Conservation (phyloP, 1,140 invertebrate genomes). For the Nephila pilipes region DNA sequence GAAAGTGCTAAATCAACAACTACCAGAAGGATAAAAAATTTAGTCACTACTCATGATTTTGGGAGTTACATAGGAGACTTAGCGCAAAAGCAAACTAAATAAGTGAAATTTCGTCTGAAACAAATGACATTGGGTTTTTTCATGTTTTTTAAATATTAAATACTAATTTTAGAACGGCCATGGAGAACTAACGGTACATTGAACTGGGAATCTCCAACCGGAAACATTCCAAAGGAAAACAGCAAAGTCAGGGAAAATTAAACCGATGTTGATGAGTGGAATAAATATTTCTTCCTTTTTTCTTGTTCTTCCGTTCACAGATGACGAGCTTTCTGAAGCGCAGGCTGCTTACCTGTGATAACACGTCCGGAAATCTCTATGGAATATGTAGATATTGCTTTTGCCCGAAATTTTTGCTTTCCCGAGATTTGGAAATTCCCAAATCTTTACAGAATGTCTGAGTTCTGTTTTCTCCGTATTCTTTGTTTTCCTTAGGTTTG, state of each 20-base stretch:
- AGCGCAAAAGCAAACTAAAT: background rate
- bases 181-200: background rate
- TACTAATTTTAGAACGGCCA: background rate
- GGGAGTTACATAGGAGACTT: background rate
- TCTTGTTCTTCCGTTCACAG: background rate
- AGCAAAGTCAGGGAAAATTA: slow-evolving; percentile 26
- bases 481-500: too few relatives aligned
- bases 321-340: background rate
- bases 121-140: slow-evolving; percentile 6
- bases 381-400: too few relatives aligned
- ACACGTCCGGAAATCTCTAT: background rate
- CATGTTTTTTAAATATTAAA: background rate
- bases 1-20: too few relatives aligned
- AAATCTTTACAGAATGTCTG: too few relatives aligned
- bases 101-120: background rate
- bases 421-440: too few relatives aligned
- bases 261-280: background rate
- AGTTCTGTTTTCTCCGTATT: too few relatives aligned
- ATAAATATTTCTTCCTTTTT: background rate
- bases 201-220: background rate
- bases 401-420: too few relatives aligned
- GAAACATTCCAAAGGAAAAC: background rate
- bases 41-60: too few relatives aligned
- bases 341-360: background rate
- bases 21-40: too few relatives aligned